Evolutionary conservation across 2,888 invertebrate species (phyloP).

Genomic region (Thecophora atra): DNA sequence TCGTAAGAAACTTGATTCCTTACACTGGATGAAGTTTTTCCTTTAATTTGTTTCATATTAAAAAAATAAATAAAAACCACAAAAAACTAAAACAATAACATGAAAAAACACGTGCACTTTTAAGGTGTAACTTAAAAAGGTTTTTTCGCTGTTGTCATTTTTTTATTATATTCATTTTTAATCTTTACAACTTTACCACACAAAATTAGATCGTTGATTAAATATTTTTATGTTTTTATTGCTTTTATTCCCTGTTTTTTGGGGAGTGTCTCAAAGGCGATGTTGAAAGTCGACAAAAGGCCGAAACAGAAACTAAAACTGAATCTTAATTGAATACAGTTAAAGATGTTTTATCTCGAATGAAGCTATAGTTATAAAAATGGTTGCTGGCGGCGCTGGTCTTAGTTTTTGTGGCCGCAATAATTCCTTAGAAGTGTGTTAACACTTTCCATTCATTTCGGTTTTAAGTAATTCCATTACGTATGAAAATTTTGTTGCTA

Average conservation of each 20-base stretch:
- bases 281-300: not conserved
- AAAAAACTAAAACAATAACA: too few species aligned
- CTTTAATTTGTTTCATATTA: too few species aligned
- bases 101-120: not conserved
- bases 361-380: too few species aligned
- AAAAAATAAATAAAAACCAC: too few species aligned
- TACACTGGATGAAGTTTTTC: too few species aligned
- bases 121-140: not conserved
- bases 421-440: not conserved
- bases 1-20: too few species aligned
- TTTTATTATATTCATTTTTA: not conserved
- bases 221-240: not conserved
- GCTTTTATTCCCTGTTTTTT: not conserved
- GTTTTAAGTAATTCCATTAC: too few species aligned
- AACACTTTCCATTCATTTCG: slow-evolving; percentile 21
- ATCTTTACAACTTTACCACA: not conserved
- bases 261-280: slow-evolving; percentile 14
- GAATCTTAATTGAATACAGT: not conserved
- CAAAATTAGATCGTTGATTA: not conserved
- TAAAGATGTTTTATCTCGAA: slow-evolving; percentile 7
- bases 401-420: not conserved
- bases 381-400: not conserved
- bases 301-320: not conserved
- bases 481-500: too few species aligned
- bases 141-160: not conserved